Conservation (phyloP, 2,797 vertebrate genomes). For the Falco cherrug region DNA sequence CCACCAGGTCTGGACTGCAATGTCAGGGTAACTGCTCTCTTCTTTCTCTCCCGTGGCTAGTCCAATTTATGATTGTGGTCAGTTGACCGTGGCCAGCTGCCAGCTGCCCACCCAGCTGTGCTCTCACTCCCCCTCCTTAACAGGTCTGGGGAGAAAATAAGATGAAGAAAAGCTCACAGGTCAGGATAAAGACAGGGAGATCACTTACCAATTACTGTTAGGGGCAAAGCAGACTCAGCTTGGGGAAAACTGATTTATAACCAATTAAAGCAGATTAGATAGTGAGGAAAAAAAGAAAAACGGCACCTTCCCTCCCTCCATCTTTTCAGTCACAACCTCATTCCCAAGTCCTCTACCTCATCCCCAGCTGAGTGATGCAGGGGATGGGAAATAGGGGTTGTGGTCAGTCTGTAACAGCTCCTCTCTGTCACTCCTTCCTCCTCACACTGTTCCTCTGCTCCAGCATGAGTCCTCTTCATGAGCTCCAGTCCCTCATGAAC, state of each 20-base stretch:
- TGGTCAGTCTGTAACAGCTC: neutral
- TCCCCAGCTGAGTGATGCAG: neutral
- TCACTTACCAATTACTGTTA: neutral
- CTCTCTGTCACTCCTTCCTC: neutral
- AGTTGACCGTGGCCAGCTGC: neutral
- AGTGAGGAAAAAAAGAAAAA: neutral
- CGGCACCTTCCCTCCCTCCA: neutral
- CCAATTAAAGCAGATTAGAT: neutral
- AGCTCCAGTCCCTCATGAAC: neutral
- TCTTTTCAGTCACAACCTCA: neutral
- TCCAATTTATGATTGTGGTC: neutral
- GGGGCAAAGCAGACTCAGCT: fast-evolving
- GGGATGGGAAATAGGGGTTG: neutral
- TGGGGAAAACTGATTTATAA: neutral
- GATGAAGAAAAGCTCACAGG: neutral
- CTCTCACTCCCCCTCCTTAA: neutral
- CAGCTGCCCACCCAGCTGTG: neutral
- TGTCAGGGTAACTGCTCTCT: neutral
- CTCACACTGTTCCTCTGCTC: neutral
- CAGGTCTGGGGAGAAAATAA: neutral
- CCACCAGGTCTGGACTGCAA: neutral
- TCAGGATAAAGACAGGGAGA: neutral
- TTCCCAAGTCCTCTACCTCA: neutral
- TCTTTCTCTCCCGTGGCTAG: neutral
- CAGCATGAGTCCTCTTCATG: neutral